These are phyloP conservation scores for Mantis religiosa DNA, from an alignment of 2,888 invertebrate genomes.

Conservation along the genomic window DNA sequence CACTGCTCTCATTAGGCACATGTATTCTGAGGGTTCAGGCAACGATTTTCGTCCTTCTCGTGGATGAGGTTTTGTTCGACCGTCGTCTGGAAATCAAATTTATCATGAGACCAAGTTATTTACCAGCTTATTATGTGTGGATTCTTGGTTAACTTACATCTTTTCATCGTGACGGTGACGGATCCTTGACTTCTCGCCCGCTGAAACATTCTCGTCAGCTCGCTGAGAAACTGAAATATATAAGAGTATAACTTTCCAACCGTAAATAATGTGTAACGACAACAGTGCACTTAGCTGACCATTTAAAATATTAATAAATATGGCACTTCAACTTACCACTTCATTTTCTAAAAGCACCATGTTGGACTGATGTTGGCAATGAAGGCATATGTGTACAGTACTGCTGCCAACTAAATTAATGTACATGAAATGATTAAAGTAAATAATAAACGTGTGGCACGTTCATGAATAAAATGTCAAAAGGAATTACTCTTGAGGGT, in stretches of 20 bases:
- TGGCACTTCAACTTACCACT: slow-evolving; percentile 21
- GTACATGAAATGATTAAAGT: too few species aligned
- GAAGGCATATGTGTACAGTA: not conserved
- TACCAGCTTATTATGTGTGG: not conserved
- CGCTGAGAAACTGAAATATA: slow-evolving; percentile 70
- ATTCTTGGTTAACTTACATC: slow-evolving; percentile 64
- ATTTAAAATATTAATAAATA: not conserved
- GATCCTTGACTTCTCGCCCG: slow-evolving; percentile 75
- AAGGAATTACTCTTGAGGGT: too few species aligned
- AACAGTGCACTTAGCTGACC: not conserved
- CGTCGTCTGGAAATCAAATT: slow-evolving; percentile 60
- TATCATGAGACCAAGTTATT: not conserved
- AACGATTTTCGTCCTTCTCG: slow-evolving; percentile 60
- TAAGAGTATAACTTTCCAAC: slow-evolving; percentile 3
- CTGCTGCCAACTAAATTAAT: not conserved
- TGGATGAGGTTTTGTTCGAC: slow-evolving; percentile 69
- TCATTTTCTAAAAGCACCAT: slow-evolving; percentile 27
- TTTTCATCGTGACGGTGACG: slow-evolving; percentile 86
- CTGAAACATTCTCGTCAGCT: slow-evolving; percentile 81
- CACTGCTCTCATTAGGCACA: slow-evolving; percentile 82
- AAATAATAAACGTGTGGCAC: too few species aligned
- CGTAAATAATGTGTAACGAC: not conserved
- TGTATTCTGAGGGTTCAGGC: slow-evolving; percentile 62
- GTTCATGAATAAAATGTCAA: too few species aligned
- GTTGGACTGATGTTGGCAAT: not conserved